phyloP scores from a whole-genome alignment of 2,113 vertebrate genomes.

The Nettapus auritus region DNA sequence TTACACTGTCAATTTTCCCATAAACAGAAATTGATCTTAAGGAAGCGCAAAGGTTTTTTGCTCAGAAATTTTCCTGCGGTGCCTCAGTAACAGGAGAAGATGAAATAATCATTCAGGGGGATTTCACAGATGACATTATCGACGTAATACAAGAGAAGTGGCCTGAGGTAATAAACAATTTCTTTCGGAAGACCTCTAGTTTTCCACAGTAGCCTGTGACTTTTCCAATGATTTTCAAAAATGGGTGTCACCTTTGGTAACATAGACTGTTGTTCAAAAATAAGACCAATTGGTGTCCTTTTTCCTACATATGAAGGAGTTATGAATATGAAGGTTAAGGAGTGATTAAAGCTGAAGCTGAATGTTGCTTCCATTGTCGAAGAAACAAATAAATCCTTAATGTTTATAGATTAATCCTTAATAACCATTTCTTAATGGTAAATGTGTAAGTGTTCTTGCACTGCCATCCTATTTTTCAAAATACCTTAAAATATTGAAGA shows the following conservation, averaged over 20 bases:
- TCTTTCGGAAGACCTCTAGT: not conserved
- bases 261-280: not conserved
- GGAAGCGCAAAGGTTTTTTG: constrained; percentile 99
- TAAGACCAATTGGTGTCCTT: not conserved
- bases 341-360: not conserved
- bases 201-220: not conserved
- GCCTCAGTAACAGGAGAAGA: constrained; percentile 98
- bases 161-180: constrained; percentile 86
- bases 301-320: not conserved
- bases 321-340: too few relatives aligned
- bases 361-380: not conserved
- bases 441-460: not conserved
- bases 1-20: not conserved
- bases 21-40: constrained; percentile 95
- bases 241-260: not conserved
- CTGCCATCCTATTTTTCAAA: not conserved
- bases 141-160: constrained; percentile 99
- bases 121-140: constrained; percentile 98
- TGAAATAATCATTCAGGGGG: constrained; percentile 99
- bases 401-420: too few relatives aligned
- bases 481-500: not conserved
- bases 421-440: not conserved
- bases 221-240: not conserved
- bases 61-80: constrained; percentile 99
- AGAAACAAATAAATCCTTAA: too few relatives aligned